Percentiles rank a stretch among this genome's conserved stretches.
These are phyloP conservation scores for Triplophysa rosa DNA, from an alignment of 2,113 vertebrate genomes.

Conservation along the genomic window DNA sequence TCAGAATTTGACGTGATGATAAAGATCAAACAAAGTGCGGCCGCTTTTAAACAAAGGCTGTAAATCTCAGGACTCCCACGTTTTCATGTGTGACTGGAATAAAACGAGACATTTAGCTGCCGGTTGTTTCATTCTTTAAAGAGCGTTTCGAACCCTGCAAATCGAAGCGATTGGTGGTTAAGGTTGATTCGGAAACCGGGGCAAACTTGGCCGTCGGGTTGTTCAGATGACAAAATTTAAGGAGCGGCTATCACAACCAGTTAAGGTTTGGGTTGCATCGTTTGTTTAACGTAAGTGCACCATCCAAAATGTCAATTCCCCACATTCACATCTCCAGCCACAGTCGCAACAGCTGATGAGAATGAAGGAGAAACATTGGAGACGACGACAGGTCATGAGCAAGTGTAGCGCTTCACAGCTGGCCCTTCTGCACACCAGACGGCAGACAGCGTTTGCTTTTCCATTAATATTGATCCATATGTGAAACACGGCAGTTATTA, in stretches of 20 bases:
- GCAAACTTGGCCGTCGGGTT: no score
- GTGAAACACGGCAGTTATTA: neutral
- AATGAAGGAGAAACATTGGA: neutral
- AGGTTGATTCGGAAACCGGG: no score
- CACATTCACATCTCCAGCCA: neutral
- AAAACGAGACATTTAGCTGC: neutral
- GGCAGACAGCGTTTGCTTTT: neutral
- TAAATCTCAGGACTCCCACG: constrained; percentile 10
- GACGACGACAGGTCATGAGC: neutral
- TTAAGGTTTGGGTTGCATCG: no score
- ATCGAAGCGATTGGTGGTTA: neutral
- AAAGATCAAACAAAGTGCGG: neutral
- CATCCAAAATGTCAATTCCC: neutral
- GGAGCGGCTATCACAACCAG: no score
- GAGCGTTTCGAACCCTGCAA: neutral
- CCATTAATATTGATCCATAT: neutral
- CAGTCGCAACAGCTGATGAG: neutral
- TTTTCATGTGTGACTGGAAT: constrained; percentile 3
- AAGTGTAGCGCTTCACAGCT: neutral
- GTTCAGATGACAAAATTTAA: no score
- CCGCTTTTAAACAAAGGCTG: neutral
- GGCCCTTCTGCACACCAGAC: neutral
- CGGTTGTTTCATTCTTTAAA: neutral
- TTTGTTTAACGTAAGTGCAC: no score
- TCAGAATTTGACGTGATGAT: constrained; percentile 4